phyloP scores from a whole-genome alignment of 2,797 vertebrate genomes.

The Urophycis tenuis region DNA sequence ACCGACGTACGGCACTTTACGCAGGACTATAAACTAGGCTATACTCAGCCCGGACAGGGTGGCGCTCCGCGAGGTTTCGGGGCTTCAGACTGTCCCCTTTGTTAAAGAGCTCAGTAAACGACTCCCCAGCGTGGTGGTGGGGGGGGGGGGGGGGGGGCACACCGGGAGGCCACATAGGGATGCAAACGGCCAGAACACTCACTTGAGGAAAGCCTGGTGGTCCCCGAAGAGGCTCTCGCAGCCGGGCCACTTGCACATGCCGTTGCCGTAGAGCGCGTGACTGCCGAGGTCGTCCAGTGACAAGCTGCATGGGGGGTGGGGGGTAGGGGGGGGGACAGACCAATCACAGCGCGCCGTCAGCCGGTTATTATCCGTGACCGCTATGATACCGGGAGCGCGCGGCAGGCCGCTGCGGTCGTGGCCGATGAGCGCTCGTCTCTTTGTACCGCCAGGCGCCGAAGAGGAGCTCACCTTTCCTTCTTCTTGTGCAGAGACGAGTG shows the following conservation, averaged over 20 bases:
- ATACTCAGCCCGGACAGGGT: too few species aligned
- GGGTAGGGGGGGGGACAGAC: neutral
- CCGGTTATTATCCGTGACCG: too few species aligned
- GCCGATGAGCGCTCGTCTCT: neutral
- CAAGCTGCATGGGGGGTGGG: slow-evolving; percentile 58
- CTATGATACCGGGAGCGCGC: too few species aligned
- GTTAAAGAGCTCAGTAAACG: too few species aligned
- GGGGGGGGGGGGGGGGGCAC: too few species aligned
- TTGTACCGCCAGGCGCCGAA: neutral
- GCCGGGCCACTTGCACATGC: slow-evolving; percentile 97
- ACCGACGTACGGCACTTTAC: too few species aligned
- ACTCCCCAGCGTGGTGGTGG: too few species aligned
- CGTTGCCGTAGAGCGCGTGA: slow-evolving; percentile 92
- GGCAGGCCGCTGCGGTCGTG: neutral
- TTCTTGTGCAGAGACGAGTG: slow-evolving; percentile 56
- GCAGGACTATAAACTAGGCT: too few species aligned
- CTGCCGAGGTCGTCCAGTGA: slow-evolving; percentile 81
- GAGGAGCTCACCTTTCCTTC: slow-evolving; percentile 62
- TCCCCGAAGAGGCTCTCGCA: slow-evolving; percentile 95
- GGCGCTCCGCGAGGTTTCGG: too few species aligned
- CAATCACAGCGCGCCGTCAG: neutral
- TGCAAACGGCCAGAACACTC: slow-evolving; percentile 57
- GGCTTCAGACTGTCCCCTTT: too few species aligned
- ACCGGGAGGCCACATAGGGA: too few species aligned
- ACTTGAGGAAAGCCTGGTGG: slow-evolving; percentile 96